Evolutionary conservation across 2,113 vertebrate species (phyloP), one percentile per base, ranked within the genome.

Genomic region (Notothenia rossii): DNA sequence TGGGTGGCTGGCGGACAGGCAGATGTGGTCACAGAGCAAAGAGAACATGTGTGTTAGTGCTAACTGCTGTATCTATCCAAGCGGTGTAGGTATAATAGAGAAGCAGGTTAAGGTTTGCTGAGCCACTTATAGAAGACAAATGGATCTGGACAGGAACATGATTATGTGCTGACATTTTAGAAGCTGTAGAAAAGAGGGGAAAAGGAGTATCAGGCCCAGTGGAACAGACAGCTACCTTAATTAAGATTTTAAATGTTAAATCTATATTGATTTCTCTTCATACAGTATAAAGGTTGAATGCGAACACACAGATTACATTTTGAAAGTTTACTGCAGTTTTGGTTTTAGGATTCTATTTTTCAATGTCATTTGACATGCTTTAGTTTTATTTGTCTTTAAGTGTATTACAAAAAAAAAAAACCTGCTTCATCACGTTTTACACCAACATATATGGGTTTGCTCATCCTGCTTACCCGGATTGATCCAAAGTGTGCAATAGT

Each of bases 111-210:
- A 65, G 79, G 83, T 83, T 88, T 88, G 81, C 76, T 83, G 83
- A 85, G 89, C 71, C 79, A 72, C 83, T 89, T 85, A 75, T 51
- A 61, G 65, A 75, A 85, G 88, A 92, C 85, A 90, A 93, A 91
- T 86, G 81, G 72, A 83, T 79, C 87, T 79, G 74, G 86, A 88
- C 86, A 72, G 73, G 64, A 82, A 80, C 85, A 85, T 89, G 84
- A 81, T 87, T 72, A 81, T 68, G 72, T 70, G 77, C 53, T 86
- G 76, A 78, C 81, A 81, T 71, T 86, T 83, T 71, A 74, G 20
- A 74, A 82, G 55, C 45, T 67, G 62, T 36, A 64, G 63, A 71
- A 77, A 85, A 75, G 13, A 17, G 18, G 18, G 4, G 25, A 68
- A 29, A 49, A 53, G 40, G 36, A 36, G 40, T 68, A 76, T 65